Evolutionary conservation across 2,113 vertebrate genomes (phyloP).

Genomic region (Zeus faber): DNA sequence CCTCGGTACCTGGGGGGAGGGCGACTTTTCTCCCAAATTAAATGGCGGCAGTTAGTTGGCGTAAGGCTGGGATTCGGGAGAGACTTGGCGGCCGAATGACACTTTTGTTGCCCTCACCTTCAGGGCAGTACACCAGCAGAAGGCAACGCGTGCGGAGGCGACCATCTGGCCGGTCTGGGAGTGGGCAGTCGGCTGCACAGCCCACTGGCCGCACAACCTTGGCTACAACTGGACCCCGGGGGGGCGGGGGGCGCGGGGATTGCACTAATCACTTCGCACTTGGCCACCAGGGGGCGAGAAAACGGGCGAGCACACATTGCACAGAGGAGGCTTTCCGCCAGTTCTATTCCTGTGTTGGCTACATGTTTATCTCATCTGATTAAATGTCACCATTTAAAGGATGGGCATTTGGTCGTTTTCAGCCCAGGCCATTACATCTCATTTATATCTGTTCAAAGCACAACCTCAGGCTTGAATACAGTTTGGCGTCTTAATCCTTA

Average conservation of each 20-base stretch:
- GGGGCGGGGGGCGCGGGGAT: slow-evolving; percentile 37
- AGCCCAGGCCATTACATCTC: no score
- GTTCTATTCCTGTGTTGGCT: no score
- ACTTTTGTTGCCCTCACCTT: slow-evolving; percentile 64
- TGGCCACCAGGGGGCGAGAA: slow-evolving; percentile 36
- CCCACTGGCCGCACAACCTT: slow-evolving; percentile 71
- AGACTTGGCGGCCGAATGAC: slow-evolving; percentile 42
- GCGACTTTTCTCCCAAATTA: not conserved
- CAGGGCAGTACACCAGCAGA: slow-evolving; percentile 47
- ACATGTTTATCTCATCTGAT: no score
- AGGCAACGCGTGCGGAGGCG: slow-evolving; percentile 54
- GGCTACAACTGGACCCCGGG: no score
- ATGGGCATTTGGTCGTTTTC: no score
- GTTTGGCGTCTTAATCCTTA: no score
- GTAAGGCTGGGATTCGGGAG: slow-evolving; percentile 20
- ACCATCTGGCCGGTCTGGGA: slow-evolving; percentile 72
- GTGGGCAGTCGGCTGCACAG: slow-evolving; percentile 52
- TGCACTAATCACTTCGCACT: slow-evolving; percentile 53
- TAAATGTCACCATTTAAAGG: no score
- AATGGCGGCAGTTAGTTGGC: not conserved
- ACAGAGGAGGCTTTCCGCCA: no score
- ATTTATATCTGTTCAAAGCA: no score
- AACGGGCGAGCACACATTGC: slow-evolving; percentile 26
- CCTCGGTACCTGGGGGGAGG: not conserved
- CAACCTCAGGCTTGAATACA: no score